Conservation (phyloP, 2,113 vertebrate genomes). For the Poecilia latipinna region DNA sequence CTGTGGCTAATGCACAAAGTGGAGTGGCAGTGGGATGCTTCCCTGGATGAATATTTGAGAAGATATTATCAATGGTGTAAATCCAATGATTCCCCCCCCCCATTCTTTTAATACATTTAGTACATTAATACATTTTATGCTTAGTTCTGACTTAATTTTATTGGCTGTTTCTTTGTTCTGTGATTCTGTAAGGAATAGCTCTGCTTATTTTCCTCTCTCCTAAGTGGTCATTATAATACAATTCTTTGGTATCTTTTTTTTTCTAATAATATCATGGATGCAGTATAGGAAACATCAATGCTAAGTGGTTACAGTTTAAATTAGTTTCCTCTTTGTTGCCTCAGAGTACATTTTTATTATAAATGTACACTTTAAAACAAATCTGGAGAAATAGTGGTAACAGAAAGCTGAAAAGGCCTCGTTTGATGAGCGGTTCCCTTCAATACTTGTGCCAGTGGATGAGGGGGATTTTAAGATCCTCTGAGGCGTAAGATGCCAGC, state of each 20-base stretch:
- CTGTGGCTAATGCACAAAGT: conserved; percentile 45
- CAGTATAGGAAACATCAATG: neutral
- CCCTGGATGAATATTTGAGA: conserved; percentile 14
- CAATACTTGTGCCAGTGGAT: conserved; percentile 32
- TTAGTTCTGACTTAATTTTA: neutral
- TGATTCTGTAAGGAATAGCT: neutral
- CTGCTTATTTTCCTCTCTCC: neutral
- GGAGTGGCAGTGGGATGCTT: conserved; percentile 37
- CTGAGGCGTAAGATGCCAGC: conserved; percentile 34
- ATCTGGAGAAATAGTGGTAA: neutral
- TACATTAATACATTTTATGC: conserved; percentile 5
- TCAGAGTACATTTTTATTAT: neutral
- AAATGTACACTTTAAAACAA: no score
- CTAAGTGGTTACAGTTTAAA: neutral
- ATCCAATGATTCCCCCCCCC: conserved; percentile 1
- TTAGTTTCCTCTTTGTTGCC: neutral
- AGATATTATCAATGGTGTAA: conserved; percentile 35
- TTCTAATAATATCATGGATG: neutral
- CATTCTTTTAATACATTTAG: conserved; percentile 6
- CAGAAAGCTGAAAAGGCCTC: conserved; percentile 5
- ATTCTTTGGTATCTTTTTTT: neutral
- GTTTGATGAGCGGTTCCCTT: conserved; percentile 17
- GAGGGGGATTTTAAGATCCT: conserved; percentile 50
- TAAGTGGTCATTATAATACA: neutral
- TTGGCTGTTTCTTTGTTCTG: neutral